Evolutionary conservation across 2,888 invertebrate genomes (phyloP).

Genomic region (Apotomis turbidana): DNA sequence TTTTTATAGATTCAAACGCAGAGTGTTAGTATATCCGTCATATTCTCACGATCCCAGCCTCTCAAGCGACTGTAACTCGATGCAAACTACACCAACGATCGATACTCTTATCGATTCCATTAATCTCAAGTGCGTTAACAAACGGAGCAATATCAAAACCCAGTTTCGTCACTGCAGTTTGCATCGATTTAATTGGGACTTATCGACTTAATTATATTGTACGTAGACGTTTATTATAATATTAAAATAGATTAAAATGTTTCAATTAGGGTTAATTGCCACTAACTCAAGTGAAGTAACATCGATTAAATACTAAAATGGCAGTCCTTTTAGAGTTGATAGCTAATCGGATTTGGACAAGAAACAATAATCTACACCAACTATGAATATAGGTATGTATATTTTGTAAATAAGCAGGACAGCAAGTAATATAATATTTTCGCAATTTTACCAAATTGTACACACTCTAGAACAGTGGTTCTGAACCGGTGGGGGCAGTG

Average conservation of each 20-base stretch:
- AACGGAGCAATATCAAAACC: conserved; percentile 52
- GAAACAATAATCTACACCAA: no score
- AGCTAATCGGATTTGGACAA: no score
- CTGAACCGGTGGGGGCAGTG: no score
- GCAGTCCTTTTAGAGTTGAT: background rate
- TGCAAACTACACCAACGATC: conserved; percentile 51
- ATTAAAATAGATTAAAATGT: conserved; percentile 39
- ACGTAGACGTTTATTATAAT: conserved; percentile 31
- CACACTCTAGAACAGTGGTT: no score
- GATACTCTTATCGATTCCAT: conserved; percentile 65
- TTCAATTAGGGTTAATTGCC: conserved; percentile 46
- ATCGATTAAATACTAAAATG: conserved; percentile 8
- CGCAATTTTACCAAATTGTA: no score
- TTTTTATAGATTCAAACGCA: background rate
- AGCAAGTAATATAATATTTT: no score
- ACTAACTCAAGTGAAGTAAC: conserved; percentile 8
- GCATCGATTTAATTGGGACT: conserved; percentile 71
- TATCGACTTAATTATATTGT: conserved; percentile 65
- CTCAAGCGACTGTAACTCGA: conserved; percentile 22
- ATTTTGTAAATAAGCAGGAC: no score
- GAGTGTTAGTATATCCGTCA: conserved; percentile 2
- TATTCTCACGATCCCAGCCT: conserved; percentile 5
- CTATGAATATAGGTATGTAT: no score
- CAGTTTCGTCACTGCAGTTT: conserved; percentile 65
- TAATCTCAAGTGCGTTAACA: conserved; percentile 55